Evolutionary conservation across 2,888 invertebrate genomes (phyloP).

Genomic region (Danaus chrysippus): DNA sequence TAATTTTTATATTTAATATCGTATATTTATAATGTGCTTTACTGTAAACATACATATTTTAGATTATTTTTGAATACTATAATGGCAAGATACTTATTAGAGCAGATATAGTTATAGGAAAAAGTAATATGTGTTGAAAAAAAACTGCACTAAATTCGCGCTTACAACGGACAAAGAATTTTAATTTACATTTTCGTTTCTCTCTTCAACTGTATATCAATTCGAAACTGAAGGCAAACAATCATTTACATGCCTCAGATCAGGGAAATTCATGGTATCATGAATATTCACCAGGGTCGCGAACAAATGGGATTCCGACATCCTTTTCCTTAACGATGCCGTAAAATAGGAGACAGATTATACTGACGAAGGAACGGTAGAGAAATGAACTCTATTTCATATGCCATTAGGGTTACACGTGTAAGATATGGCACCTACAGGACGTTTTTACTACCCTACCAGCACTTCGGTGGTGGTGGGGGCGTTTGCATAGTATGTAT

Average conservation of each 20-base stretch:
- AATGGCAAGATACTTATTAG: no score
- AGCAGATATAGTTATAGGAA: no score
- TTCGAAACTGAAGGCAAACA: neutral
- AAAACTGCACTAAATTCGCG: neutral
- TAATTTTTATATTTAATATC: no score
- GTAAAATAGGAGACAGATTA: slow-evolving; percentile 19
- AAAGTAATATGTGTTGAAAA: no score
- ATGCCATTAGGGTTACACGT: neutral
- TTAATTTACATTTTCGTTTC: slow-evolving; percentile 3
- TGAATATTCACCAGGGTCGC: slow-evolving; percentile 3
- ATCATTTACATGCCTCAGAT: slow-evolving; percentile 5
- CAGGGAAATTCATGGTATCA: slow-evolving; percentile 3
- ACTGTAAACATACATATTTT: no score
- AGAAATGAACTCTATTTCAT: neutral
- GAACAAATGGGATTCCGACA: slow-evolving; percentile 14
- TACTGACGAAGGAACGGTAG: neutral
- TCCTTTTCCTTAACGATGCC: slow-evolving; percentile 12
- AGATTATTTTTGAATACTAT: no score
- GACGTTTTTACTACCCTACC: slow-evolving; percentile 5
- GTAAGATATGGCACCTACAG: neutral
- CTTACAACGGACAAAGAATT: neutral
- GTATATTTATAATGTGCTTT: no score
- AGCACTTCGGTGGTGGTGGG: slow-evolving; percentile 1
- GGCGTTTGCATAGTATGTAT: slow-evolving; percentile 1
- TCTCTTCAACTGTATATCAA: neutral